Base-by-base conservation (phyloP, 2,888 invertebrate species). In the Amphimallon solstitiale region DNA sequence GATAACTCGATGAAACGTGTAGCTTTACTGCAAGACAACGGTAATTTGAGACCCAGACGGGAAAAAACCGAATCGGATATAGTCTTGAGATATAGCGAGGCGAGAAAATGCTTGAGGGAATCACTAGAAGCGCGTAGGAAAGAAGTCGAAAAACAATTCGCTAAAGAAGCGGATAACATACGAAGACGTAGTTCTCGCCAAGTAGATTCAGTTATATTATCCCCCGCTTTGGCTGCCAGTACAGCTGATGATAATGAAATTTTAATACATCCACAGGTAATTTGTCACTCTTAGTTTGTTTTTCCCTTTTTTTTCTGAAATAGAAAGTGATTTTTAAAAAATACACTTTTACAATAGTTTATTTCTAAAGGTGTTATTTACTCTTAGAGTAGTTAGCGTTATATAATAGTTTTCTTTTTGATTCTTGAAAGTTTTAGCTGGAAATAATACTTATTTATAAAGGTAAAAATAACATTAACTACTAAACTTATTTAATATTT, bases 51-150 rank as follows among this genome's bases (percentile, higher is more conserved):
- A 77, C 92, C 92, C 56, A 87, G 94, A 77, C 87, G 94, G 76
- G 94, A 94, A 87, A 93, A 93, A 86, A 94, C 94, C 78, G 94
- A 94, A 84, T 93, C 93, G 68, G 92, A 93, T 82, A 93, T 94
- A 80, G 90, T 92, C 75, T 87, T 92, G 79, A 87, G 91, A 76
- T 89, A 86, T 81, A 84, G 86, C 52, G 85, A 85, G 67, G 83
- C 84, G 66, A 81, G 86, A 62, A 84, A 84, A 72, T 84, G 84
- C 70, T 81, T 85, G 49, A 77, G 85, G 62, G 84, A 84, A 67
- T 83, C 81, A 70, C 74, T 84, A 71, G 84, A 84, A 69, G 83
- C 83, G 12, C 81, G 85, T 69, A 78, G 84, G 65, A 78, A 80
- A 65, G 85, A 85, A 68, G 81, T 84, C 52, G 84, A 84, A 72